A percentile compares a stretch with the other conserved stretches of the same genome.
These are phyloP conservation scores for Peromyscus californicus DNA, from an alignment of 2,113 vertebrate genomes.

Conservation along the genomic window DNA sequence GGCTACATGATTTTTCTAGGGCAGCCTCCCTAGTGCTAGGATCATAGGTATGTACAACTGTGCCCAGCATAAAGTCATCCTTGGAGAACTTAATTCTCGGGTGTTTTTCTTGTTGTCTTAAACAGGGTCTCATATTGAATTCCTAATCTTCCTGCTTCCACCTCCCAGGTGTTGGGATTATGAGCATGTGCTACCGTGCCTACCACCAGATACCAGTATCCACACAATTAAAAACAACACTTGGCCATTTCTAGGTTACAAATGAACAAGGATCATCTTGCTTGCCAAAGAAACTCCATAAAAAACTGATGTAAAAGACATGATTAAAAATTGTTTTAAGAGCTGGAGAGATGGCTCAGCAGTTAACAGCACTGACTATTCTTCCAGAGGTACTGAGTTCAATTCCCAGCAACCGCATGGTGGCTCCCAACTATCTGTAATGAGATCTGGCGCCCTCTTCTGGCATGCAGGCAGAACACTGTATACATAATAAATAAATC, in stretches of 20 bases:
- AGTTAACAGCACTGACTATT: too few species aligned
- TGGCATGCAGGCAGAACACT: too few species aligned
- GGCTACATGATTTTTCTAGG: background rate
- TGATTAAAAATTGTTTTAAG: background rate
- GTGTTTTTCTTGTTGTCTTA: background rate
- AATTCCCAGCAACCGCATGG: too few species aligned
- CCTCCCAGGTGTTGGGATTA: background rate
- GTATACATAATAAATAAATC: too few species aligned
- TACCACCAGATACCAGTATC: background rate
- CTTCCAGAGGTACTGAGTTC: too few species aligned
- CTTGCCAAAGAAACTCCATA: background rate
- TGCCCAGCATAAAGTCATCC: background rate
- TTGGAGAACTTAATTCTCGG: conserved; percentile 41
- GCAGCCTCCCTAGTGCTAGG: background rate
- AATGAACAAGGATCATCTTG: background rate
- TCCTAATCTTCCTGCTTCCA: background rate
- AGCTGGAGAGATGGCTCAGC: too few species aligned
- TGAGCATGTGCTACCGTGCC: background rate
- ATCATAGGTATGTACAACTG: background rate
- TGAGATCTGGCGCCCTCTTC: too few species aligned
- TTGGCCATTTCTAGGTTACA: conserved; percentile 41
- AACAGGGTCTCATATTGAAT: background rate
- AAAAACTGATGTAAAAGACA: conserved; percentile 12
- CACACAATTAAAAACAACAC: conserved; percentile 31
- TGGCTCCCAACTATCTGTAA: too few species aligned